Percentiles rank a stretch among this genome's conserved stretches.
phyloP scores from a whole-genome alignment of 2,888 invertebrate genomes.

The Rhodophaea formosa region DNA sequence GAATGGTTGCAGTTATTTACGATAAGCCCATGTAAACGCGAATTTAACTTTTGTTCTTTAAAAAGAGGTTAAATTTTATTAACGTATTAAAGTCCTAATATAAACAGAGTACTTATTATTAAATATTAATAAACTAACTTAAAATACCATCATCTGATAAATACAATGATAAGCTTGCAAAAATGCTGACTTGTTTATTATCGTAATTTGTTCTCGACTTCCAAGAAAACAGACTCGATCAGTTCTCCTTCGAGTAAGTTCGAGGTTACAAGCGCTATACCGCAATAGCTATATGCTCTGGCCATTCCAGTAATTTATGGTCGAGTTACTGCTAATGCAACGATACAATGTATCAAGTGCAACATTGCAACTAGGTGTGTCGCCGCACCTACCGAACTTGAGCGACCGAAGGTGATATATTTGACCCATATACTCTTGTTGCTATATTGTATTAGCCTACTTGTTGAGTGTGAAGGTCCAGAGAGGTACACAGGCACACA shows the following conservation, averaged over 20 bases:
- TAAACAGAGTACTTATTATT: too few relatives aligned
- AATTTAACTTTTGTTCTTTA: too few relatives aligned
- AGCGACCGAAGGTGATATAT: not conserved
- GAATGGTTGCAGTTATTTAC: too few relatives aligned
- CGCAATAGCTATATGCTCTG: not conserved
- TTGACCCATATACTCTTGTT: too few relatives aligned
- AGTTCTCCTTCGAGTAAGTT: not conserved
- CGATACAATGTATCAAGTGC: not conserved
- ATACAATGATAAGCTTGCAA: not conserved
- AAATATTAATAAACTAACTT: too few relatives aligned
- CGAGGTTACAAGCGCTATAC: not conserved
- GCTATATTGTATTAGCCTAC: too few relatives aligned
- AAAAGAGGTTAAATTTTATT: too few relatives aligned
- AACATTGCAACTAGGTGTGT: not conserved
- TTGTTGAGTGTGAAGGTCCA: too few relatives aligned
- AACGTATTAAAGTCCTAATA: too few relatives aligned
- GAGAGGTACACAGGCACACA: too few relatives aligned
- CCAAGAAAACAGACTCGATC: not conserved
- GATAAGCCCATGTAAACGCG: too few relatives aligned
- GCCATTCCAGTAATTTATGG: not conserved
- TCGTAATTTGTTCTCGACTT: not conserved
- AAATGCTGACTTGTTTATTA: not conserved
- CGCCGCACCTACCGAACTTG: not conserved
- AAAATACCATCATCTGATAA: too few relatives aligned
- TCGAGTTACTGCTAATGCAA: not conserved